phyloP scores from a whole-genome alignment of 2,113 vertebrate species.

The Dunckerocampus dactyliophorus region DNA sequence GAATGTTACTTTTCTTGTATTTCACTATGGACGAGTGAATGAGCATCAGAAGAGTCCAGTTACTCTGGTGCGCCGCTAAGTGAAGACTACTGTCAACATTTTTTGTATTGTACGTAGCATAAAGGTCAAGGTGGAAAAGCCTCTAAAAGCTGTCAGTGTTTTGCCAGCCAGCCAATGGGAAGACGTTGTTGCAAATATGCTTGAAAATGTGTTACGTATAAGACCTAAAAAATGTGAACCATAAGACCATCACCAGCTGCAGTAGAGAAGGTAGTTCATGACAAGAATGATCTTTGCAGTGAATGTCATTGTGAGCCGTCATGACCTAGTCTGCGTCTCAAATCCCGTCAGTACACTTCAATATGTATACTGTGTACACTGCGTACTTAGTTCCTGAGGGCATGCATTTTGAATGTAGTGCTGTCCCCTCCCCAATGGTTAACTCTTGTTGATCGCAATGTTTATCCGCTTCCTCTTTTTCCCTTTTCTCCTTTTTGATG shows the following conservation, averaged over 20 bases:
- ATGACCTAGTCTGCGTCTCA: background rate
- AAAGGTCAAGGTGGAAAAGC: background rate
- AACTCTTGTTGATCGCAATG: too few species aligned
- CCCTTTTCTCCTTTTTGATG: too few species aligned
- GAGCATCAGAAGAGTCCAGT: background rate
- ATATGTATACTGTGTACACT: too few species aligned
- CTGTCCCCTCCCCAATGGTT: too few species aligned
- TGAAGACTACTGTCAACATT: background rate
- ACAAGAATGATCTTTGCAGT: background rate
- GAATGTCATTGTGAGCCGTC: background rate
- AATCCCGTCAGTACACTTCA: too few species aligned
- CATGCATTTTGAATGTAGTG: too few species aligned
- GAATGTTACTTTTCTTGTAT: background rate
- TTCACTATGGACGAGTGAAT: background rate
- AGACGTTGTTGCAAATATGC: background rate
- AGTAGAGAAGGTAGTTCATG: background rate
- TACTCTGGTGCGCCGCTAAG: background rate
- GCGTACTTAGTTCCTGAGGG: too few species aligned
- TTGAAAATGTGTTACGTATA: background rate
- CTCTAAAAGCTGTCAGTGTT: background rate
- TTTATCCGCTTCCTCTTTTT: too few species aligned
- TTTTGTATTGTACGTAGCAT: background rate
- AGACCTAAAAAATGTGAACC: background rate
- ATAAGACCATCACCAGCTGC: background rate
- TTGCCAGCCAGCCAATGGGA: too few species aligned